These are phyloP conservation scores for Melanaphis sacchari DNA, from an alignment of 1,140 invertebrate genomes.

Conservation along the genomic window DNA sequence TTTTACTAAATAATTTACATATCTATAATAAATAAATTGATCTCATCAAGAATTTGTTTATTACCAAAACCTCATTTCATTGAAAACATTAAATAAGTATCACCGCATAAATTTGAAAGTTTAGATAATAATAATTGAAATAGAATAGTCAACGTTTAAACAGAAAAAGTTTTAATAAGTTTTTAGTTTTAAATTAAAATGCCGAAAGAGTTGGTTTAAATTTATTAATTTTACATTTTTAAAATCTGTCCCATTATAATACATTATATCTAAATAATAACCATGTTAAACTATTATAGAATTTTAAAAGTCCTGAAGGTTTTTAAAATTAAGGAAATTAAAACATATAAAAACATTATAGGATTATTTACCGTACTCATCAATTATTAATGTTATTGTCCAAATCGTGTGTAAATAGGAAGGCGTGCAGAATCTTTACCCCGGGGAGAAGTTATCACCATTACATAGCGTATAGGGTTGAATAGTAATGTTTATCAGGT, in stretches of 20 bases:
- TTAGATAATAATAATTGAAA: constrained; percentile 33
- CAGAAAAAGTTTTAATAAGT: background rate
- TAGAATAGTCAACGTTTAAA: constrained; percentile 13
- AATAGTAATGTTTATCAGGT: constrained; percentile 11
- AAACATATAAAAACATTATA: background rate
- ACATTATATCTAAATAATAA: background rate
- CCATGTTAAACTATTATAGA: background rate
- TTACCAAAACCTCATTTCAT: background rate
- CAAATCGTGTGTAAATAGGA: constrained; percentile 6
- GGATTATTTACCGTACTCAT: background rate
- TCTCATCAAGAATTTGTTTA: background rate
- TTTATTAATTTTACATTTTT: constrained; percentile 1
- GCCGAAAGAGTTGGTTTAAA: background rate
- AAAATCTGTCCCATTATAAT: background rate
- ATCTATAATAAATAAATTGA: background rate
- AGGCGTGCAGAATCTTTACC: background rate
- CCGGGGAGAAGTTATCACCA: background rate
- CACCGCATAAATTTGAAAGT: constrained; percentile 28
- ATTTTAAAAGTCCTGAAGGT: background rate
- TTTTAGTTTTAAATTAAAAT: constrained; percentile 31
- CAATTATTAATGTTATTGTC: background rate
- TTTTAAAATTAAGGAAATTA: background rate
- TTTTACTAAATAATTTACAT: background rate
- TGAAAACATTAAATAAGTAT: constrained; percentile 18
- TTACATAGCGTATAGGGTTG: background rate